phyloP scores from a whole-genome alignment of 2,888 invertebrate genomes.

The Ramazzottius varieornatus region DNA sequence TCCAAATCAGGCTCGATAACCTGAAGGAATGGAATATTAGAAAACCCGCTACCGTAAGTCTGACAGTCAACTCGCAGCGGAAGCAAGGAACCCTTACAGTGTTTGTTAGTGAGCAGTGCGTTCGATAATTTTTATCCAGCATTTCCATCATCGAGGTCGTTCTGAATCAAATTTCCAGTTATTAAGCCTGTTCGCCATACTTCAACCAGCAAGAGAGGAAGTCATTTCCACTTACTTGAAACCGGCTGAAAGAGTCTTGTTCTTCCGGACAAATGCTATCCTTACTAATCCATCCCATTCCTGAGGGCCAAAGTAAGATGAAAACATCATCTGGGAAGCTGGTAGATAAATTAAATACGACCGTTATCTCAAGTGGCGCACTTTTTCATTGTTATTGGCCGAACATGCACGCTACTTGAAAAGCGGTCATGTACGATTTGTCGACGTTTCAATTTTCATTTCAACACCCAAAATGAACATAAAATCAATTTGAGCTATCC shows the following conservation, averaged over 20 bases:
- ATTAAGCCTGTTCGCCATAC: background rate
- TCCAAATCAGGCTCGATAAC: slow-evolving; percentile 46
- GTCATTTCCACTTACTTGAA: slow-evolving; percentile 40
- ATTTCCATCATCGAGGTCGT: slow-evolving; percentile 43
- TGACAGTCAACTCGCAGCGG: background rate
- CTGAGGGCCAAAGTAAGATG: slow-evolving; percentile 21
- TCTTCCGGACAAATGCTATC: slow-evolving; percentile 79
- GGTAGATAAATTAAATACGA: no score
- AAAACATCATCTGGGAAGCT: no score
- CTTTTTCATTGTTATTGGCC: no score
- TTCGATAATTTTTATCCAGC: slow-evolving; percentile 65
- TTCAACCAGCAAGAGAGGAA: background rate
- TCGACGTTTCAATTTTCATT: no score
- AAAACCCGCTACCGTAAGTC: slow-evolving; percentile 1
- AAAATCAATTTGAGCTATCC: no score
- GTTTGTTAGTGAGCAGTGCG: slow-evolving; percentile 61
- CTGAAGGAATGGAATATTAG: slow-evolving; percentile 27
- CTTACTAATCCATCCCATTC: slow-evolving; percentile 96
- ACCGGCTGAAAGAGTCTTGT: slow-evolving; percentile 68
- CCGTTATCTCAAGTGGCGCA: no score
- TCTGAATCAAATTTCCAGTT: slow-evolving; percentile 13
- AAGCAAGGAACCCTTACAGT: no score
- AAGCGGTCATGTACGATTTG: no score
- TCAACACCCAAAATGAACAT: no score
- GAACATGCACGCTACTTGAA: no score